Evolutionary conservation across 2,113 vertebrate species (phyloP).

Genomic region (Pica pica): DNA sequence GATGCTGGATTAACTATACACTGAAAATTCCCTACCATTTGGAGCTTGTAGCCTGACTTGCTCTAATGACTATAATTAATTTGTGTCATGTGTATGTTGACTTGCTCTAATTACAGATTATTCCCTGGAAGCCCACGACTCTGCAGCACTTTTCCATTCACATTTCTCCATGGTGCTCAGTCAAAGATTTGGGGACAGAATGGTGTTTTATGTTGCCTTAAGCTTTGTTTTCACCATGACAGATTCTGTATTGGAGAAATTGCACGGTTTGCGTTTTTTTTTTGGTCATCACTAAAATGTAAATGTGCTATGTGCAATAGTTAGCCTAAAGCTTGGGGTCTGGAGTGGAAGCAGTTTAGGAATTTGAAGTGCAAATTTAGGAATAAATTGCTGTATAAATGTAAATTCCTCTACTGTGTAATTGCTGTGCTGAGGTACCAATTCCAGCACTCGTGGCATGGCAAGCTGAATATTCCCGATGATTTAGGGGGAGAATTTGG

Average conservation of each 20-base stretch:
- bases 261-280: accelerated
- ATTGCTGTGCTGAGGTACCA: accelerated
- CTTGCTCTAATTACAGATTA: not conserved
- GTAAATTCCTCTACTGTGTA: not conserved
- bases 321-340: not conserved
- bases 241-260: not conserved
- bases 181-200: not conserved
- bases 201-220: not conserved
- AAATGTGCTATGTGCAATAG: not conserved
- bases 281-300: not conserved
- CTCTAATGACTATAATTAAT: not conserved
- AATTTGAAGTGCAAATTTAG: not conserved
- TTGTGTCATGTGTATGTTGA: not conserved
- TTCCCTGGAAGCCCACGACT: not conserved
- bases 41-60: not conserved
- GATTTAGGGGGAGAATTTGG: not conserved
- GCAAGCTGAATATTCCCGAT: not conserved
- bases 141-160: not conserved
- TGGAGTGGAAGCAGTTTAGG: not conserved
- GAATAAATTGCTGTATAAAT: not conserved
- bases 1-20: not conserved
- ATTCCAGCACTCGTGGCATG: accelerated
- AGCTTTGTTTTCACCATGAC: not conserved
- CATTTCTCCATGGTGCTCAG: not conserved
- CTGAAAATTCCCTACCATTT: not conserved